phyloP scores from a whole-genome alignment of 2,888 invertebrate genomes.

The Stramonita haemastoma region DNA sequence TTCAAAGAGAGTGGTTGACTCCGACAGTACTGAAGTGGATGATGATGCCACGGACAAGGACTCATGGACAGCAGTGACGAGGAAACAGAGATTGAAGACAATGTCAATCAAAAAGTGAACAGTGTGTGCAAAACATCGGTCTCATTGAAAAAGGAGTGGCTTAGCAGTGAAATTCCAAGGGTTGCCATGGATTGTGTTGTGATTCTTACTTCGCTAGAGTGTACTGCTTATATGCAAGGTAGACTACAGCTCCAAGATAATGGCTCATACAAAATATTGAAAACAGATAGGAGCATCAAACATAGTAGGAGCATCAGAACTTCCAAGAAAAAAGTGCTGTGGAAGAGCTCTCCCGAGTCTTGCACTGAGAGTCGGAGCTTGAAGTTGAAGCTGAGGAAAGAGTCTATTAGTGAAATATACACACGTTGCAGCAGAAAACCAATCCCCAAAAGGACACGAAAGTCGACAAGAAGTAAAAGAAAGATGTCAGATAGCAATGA shows the following conservation, averaged over 20 bases:
- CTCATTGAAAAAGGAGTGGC: neutral
- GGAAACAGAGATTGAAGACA: neutral
- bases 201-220: neutral
- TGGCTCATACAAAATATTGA: neutral
- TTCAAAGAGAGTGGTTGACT: neutral
- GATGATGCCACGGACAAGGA: neutral
- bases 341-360: neutral
- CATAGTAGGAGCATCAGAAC: neutral
- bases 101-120: too few relatives aligned
- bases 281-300: neutral
- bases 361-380: neutral
- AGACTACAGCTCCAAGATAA: too few relatives aligned
- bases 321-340: neutral
- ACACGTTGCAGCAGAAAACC: too few relatives aligned
- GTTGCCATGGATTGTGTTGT: neutral
- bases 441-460: too few relatives aligned
- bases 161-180: too few relatives aligned
- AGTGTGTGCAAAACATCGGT: neutral
- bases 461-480: too few relatives aligned
- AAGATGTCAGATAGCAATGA: too few relatives aligned
- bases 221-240: neutral
- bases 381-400: neutral
- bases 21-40: neutral
- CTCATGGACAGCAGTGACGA: neutral
- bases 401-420: neutral